These are phyloP conservation scores for Esperia sulphurella DNA, from an alignment of 2,888 invertebrate genomes.

Conservation along the genomic window DNA sequence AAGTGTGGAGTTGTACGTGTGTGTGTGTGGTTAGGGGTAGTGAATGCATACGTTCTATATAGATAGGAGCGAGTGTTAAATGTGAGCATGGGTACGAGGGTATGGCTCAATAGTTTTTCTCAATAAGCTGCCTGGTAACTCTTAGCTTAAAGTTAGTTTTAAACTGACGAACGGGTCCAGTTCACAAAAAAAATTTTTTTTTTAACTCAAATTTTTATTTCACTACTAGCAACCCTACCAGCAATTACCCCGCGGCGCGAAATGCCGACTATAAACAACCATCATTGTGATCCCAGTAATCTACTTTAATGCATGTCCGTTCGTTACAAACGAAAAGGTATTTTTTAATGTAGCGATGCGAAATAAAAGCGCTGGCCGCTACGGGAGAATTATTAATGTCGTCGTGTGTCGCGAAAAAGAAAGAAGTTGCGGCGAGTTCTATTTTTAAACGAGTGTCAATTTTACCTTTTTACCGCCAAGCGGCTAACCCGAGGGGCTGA, in stretches of 20 bases:
- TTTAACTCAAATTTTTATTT: background rate
- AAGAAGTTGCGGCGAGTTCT: conserved; percentile 36
- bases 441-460: conserved; percentile 54
- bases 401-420: conserved; percentile 29
- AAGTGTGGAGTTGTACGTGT: too few relatives aligned
- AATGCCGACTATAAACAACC: conserved; percentile 6
- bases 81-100: too few relatives aligned
- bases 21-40: too few relatives aligned
- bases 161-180: too few relatives aligned
- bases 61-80: too few relatives aligned
- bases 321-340: conserved; percentile 1
- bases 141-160: too few relatives aligned
- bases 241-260: background rate
- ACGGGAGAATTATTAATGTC: conserved; percentile 41
- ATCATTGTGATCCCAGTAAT: conserved; percentile 4
- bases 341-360: conserved; percentile 3
- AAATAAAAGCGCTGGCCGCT: conserved; percentile 14
- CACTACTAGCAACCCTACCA: too few relatives aligned
- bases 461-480: conserved; percentile 35
- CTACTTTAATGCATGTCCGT: background rate
- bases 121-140: too few relatives aligned
- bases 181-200: too few relatives aligned
- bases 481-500: background rate
- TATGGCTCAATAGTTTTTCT: too few relatives aligned
- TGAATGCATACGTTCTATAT: too few relatives aligned